Evolutionary conservation across 2,113 vertebrate species (phyloP).

Genomic region (Baryphthengus martii): DNA sequence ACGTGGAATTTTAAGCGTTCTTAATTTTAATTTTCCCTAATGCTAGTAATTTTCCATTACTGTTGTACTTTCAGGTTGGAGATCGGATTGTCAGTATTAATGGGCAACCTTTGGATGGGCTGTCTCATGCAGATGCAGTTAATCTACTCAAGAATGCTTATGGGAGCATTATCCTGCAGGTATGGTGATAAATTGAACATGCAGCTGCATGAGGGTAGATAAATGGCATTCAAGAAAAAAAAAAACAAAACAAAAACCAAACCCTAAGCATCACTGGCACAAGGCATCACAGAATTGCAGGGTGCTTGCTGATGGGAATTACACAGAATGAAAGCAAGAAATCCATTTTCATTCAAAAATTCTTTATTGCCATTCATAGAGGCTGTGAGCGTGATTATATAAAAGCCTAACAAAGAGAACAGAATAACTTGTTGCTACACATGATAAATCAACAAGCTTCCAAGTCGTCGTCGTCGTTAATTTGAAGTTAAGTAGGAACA

Average conservation of each 20-base stretch:
- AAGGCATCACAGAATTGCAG: constrained; percentile 37
- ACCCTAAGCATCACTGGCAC: constrained; percentile 56
- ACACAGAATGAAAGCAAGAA: constrained; percentile 69
- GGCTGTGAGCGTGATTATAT: constrained; percentile 51
- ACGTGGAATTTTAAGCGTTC: constrained; percentile 64
- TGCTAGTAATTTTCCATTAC: constrained; percentile 71
- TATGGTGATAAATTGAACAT: constrained; percentile 70
- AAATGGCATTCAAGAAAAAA: constrained; percentile 58
- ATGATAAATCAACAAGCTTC: constrained; percentile 69
- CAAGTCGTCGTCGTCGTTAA: not conserved
- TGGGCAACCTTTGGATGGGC: constrained; percentile 83
- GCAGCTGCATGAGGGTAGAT: constrained; percentile 73
- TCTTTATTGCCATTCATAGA: constrained; percentile 64
- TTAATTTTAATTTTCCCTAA: constrained; percentile 74
- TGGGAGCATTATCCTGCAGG: constrained; percentile 89
- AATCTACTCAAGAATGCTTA: constrained; percentile 91
- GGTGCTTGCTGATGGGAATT: constrained; percentile 65
- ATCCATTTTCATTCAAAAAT: constrained; percentile 73
- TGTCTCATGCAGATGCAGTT: constrained; percentile 89
- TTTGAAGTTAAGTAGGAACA: constrained; percentile 34
- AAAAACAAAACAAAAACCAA: not conserved
- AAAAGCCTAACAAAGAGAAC: constrained; percentile 66
- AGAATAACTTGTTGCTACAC: constrained; percentile 68
- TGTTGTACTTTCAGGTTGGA: constrained; percentile 83
- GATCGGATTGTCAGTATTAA: constrained; percentile 96